Evolutionary conservation across 1,140 invertebrate genomes (phyloP).

Genomic region (Leptinotarsa texana): DNA sequence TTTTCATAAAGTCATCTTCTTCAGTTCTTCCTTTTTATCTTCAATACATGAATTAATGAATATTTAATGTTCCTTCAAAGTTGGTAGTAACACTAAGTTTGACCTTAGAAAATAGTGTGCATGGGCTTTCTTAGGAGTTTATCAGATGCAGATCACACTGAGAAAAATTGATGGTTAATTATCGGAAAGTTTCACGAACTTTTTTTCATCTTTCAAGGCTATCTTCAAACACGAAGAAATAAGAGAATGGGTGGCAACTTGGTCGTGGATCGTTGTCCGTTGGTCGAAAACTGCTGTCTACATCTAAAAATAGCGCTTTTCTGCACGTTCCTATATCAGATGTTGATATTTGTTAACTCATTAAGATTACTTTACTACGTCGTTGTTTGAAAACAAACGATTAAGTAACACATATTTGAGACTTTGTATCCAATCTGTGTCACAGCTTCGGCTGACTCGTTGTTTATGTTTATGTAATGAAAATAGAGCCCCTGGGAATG

Average conservation of each 20-base stretch:
- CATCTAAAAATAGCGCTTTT: slow-evolving; percentile 1
- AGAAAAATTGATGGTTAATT: too few relatives aligned
- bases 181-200: too few relatives aligned
- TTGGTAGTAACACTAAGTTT: too few relatives aligned
- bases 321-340: slow-evolving; percentile 1
- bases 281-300: background rate
- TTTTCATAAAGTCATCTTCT: too few relatives aligned
- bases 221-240: background rate
- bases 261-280: background rate
- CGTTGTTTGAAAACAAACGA: slow-evolving; percentile 1
- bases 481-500: too few relatives aligned
- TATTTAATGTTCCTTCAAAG: too few relatives aligned
- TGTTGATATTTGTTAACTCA: slow-evolving; percentile 8
- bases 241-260: background rate
- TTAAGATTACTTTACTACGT: slow-evolving; percentile 4
- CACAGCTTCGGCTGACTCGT: background rate
- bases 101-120: too few relatives aligned
- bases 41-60: too few relatives aligned
- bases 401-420: slow-evolving; percentile 8
- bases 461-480: background rate
- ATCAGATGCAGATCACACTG: too few relatives aligned
- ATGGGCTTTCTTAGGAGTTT: too few relatives aligned
- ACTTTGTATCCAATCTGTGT: background rate
- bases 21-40: too few relatives aligned
- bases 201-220: too few relatives aligned